phyloP scores from a whole-genome alignment of 2,113 vertebrate genomes.

The Gobius niger region DNA sequence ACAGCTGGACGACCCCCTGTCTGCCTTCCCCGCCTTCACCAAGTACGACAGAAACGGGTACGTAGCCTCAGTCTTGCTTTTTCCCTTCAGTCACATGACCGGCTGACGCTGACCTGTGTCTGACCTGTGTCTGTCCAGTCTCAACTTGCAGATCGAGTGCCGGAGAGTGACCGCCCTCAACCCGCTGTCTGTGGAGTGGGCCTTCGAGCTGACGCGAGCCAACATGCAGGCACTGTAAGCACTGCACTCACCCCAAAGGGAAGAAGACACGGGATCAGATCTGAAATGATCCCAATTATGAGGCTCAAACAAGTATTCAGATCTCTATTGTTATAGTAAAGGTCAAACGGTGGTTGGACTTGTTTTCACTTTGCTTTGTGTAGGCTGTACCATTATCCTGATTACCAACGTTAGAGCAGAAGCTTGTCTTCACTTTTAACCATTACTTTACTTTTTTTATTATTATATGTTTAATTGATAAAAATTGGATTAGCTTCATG shows the following conservation, averaged over 20 bases:
- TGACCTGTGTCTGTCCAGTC: conserved; percentile 63
- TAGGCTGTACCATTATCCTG: too few species aligned
- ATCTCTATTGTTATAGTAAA: too few species aligned
- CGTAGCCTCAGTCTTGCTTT: conserved; percentile 37
- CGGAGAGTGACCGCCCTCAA: conserved; percentile 83
- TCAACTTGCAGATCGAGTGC: conserved; percentile 91
- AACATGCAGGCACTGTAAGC: conserved; percentile 95
- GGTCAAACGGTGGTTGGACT: too few species aligned
- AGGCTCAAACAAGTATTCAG: too few species aligned
- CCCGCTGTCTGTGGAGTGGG: conserved; percentile 87
- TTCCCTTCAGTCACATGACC: not conserved
- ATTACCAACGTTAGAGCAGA: too few species aligned
- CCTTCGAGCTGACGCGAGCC: conserved; percentile 90
- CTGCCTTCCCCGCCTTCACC: conserved; percentile 92
- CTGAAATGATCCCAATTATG: too few species aligned
- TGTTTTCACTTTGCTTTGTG: too few species aligned
- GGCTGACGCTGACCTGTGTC: not conserved
- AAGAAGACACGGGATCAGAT: too few species aligned
- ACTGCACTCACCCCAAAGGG: not conserved
- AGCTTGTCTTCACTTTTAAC: too few species aligned
- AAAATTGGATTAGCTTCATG: too few species aligned
- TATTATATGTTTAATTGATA: too few species aligned
- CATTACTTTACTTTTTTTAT: too few species aligned
- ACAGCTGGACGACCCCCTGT: conserved; percentile 89
- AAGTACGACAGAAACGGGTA: conserved; percentile 95